Base-by-base conservation (phyloP, 1,140 invertebrate species). In the Sycobia sp. region DNA sequence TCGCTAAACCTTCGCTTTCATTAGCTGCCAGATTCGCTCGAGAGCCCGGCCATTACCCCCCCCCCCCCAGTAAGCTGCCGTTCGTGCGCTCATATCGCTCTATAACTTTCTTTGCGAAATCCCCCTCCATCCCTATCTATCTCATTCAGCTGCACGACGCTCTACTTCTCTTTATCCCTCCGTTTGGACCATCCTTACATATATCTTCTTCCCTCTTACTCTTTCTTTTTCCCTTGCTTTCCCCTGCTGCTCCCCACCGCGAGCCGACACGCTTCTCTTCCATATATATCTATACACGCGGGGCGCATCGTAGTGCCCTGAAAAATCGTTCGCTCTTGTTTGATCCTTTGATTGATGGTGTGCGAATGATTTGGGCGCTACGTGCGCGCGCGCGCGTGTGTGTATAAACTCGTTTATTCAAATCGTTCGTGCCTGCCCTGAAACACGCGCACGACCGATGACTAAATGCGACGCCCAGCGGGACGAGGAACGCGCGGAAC, bases 261-360 rank as follows among this genome's bases (percentile, higher is more conserved):
- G 43, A 4, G 16, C 43, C 4, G 7, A 7, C 16, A 46, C 43
- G 13, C 47, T 11, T 32, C 29, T 16, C 23, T n/a, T n/a, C n/a
- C n/a, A n/a, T n/a, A n/a, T n/a, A n/a, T n/a, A n/a, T n/a, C n/a
- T n/a, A n/a, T n/a, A n/a, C n/a, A n/a, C n/a, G n/a, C n/a, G n/a
- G n/a, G n/a, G n/a, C n/a, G n/a, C n/a, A n/a, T n/a, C n/a, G 23
- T 14, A 7, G 38, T 3, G 14, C 9, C 7, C 36, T 44, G 32
- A 51, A 53, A 61, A 61, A 61, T 61, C 49, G 58, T 49, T 61
- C 58, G 58, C 58, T 61, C 58, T 53, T 61, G 47, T 53, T 61
- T 51, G 47, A 14, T 32, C 32, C 11, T 7, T 43, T 61, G 58
- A 61, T 61, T 61, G 58, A 61, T 61, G 58, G 49, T 61, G 47